These are phyloP conservation scores for Drosophila meridionalis DNA, from an alignment of 2,888 invertebrate genomes.

Conservation along the genomic window DNA sequence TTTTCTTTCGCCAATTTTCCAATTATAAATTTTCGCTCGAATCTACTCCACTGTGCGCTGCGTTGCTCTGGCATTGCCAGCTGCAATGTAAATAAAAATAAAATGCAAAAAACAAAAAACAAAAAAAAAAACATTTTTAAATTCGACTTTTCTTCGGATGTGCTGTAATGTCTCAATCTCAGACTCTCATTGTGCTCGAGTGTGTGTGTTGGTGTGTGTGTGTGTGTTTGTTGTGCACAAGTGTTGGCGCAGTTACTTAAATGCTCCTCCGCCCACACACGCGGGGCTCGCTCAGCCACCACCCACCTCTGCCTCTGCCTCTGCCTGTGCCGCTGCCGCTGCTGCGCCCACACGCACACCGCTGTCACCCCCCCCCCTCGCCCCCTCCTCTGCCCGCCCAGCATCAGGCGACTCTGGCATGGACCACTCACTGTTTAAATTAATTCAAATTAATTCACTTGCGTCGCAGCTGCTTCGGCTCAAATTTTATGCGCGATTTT, in stretches of 20 bases:
- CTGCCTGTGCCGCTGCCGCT: neutral
- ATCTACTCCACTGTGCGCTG: constrained; percentile 31
- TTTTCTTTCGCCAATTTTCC: neutral
- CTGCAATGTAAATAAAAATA: constrained; percentile 61
- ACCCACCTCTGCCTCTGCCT: no score
- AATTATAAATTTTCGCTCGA: constrained; percentile 1
- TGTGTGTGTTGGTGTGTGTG: constrained; percentile 32
- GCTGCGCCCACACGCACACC: constrained; percentile 2
- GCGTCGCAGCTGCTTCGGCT: constrained; percentile 81
- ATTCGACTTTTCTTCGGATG: constrained; percentile 58
- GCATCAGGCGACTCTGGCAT: constrained; percentile 5
- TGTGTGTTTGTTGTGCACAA: constrained; percentile 57
- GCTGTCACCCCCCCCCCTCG: neutral
- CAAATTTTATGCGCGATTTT: constrained; percentile 79
- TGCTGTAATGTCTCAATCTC: constrained; percentile 63
- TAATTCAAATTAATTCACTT: constrained; percentile 82
- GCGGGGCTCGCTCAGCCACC: constrained; percentile 1
- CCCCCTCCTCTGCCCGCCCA: neutral
- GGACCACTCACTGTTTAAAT: constrained; percentile 67
- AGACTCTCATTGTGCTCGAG: constrained; percentile 6
- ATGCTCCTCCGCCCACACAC: constrained; percentile 22
- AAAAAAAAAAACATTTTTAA: constrained; percentile 52
- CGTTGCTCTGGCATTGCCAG: constrained; percentile 28
- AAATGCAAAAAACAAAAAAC: constrained; percentile 6
- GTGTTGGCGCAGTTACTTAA: constrained; percentile 78